Percentiles rank a stretch among this genome's conserved stretches.
Conservation (phyloP, 1,140 invertebrate species). For the Drosophila punjabiensis region DNA sequence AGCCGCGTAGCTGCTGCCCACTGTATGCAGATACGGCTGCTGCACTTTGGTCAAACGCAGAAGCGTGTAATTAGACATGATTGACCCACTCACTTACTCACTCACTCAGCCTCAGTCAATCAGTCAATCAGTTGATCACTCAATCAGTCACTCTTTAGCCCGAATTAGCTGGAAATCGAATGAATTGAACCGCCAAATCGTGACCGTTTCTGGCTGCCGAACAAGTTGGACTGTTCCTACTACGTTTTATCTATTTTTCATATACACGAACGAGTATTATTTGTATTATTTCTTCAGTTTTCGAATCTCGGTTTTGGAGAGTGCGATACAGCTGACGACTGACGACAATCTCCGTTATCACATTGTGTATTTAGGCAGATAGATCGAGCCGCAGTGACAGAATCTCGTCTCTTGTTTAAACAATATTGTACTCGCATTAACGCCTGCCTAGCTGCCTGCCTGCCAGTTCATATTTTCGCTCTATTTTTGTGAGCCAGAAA, state of each 20-base stretch:
- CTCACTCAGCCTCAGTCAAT: constrained; percentile 31
- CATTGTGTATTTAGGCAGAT: constrained; percentile 75
- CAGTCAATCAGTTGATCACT: constrained; percentile 25
- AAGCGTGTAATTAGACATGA: constrained; percentile 66
- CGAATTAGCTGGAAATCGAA: constrained; percentile 18
- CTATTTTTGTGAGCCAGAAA: constrained; percentile 25
- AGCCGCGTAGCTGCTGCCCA: constrained; percentile 58
- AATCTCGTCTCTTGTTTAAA: constrained; percentile 56
- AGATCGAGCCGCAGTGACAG: constrained; percentile 49
- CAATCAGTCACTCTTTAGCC: not conserved
- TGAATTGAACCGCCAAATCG: constrained; percentile 29
- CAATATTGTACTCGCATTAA: constrained; percentile 50
- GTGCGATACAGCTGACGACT: constrained; percentile 37
- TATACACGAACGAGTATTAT: constrained; percentile 11
- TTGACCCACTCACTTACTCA: constrained; percentile 42
- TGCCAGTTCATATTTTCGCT: constrained; percentile 19
- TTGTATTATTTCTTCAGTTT: constrained; percentile 26
- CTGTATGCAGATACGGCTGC: constrained; percentile 60
- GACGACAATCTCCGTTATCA: constrained; percentile 73
- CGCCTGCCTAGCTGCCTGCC: constrained; percentile 21
- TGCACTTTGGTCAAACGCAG: constrained; percentile 64
- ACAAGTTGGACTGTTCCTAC: constrained; percentile 14
- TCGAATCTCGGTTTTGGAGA: constrained; percentile 23
- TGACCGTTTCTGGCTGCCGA: constrained; percentile 41
- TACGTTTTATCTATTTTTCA: constrained; percentile 16